A percentile compares a stretch with the other conserved stretches of the same genome.
These are phyloP conservation scores for Leptopilina clavipes DNA, from an alignment of 1,140 invertebrate genomes.

Conservation along the genomic window DNA sequence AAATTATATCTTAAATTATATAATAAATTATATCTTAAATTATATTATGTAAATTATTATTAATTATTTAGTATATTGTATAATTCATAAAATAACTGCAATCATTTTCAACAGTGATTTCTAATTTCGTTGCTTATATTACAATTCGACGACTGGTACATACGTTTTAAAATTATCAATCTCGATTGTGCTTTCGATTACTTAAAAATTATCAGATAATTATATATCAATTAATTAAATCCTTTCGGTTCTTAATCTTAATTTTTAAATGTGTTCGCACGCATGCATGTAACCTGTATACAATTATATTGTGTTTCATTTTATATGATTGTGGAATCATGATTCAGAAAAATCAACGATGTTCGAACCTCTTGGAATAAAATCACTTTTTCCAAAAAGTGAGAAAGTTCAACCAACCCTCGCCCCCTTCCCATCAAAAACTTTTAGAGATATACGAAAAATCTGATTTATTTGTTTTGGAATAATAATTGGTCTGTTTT, in stretches of 20 bases:
- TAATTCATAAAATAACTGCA: background rate
- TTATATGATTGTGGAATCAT: background rate
- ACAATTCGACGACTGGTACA: conserved; percentile 27
- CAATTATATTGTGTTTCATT: background rate
- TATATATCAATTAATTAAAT: conserved; percentile 10
- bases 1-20: too few species aligned
- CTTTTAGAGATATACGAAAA: too few species aligned
- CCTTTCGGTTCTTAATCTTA: conserved; percentile 8
- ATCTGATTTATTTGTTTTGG: background rate
- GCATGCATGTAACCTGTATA: conserved; percentile 28
- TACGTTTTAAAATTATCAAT: conserved; percentile 2
- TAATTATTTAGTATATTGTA: background rate
- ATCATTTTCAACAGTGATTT: conserved; percentile 14
- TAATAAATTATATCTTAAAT: background rate
- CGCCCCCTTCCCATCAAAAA: too few species aligned
- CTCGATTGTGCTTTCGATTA: conserved; percentile 5
- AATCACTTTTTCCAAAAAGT: background rate
- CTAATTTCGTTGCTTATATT: background rate
- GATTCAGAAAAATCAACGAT: background rate
- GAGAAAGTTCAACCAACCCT: background rate
- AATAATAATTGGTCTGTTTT: background rate
- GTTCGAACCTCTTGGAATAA: background rate
- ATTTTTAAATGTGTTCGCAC: conserved; percentile 18
- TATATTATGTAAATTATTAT: background rate
- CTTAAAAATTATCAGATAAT: conserved; percentile 31